Evolutionary conservation across 1,140 invertebrate genomes (phyloP).

Genomic region (Delia radicum): DNA sequence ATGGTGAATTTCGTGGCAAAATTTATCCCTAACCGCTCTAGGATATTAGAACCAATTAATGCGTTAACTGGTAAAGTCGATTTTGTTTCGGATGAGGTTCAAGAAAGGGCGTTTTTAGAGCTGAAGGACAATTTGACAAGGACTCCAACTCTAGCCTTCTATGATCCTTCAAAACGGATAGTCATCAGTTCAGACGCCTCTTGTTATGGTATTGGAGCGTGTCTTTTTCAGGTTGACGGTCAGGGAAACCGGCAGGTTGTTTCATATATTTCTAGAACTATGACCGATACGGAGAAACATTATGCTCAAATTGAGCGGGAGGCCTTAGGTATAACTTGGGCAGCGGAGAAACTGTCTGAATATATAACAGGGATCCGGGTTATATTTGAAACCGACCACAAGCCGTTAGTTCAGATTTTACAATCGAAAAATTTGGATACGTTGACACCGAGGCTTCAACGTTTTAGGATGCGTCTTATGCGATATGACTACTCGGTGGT

Average conservation of each 20-base stretch:
- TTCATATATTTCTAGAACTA: conserved; percentile 49
- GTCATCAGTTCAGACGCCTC: conserved; percentile 22
- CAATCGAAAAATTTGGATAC: conserved; percentile 40
- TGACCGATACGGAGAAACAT: conserved; percentile 45
- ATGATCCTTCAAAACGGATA: conserved; percentile 24
- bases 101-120: neutral
- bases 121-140: conserved; percentile 24
- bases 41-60: neutral
- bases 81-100: neutral
- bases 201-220: conserved; percentile 21
- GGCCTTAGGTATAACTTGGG: conserved; percentile 58
- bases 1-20: conserved; percentile 19
- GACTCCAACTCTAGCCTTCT: conserved; percentile 17
- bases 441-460: conserved; percentile 49
- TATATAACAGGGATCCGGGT: conserved; percentile 56
- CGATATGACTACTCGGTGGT: conserved; percentile 42
- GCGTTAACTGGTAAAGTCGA: neutral
- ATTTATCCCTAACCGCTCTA: conserved; percentile 1
- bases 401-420: conserved; percentile 52
- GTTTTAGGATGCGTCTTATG: conserved; percentile 48
- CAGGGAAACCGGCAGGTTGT: conserved; percentile 36
- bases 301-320: conserved; percentile 60
- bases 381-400: conserved; percentile 57
- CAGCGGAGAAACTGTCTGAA: conserved; percentile 49
- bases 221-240: conserved; percentile 24